Evolutionary conservation across 2,113 vertebrate genomes (phyloP).

Genomic region (Perccottus glenii): DNA sequence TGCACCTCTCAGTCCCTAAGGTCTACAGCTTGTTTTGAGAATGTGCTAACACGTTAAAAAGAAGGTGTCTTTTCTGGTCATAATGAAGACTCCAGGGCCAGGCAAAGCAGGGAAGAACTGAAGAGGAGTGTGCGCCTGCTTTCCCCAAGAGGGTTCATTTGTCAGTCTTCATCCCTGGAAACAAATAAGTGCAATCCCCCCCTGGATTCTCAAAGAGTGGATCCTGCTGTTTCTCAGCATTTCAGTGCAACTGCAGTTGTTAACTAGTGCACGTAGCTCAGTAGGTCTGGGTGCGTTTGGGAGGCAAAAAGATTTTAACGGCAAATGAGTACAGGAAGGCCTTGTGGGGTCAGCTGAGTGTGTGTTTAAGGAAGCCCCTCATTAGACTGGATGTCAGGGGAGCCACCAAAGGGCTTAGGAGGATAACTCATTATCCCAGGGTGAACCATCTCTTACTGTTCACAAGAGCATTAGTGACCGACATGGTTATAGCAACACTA

Average conservation of each 20-base stretch:
- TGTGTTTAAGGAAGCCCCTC: slow-evolving; percentile 53
- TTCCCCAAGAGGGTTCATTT: slow-evolving; percentile 65
- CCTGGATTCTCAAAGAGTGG: slow-evolving; percentile 43
- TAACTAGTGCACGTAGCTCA: slow-evolving; percentile 35
- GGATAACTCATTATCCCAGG: slow-evolving; percentile 63
- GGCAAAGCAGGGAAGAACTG: slow-evolving; percentile 42
- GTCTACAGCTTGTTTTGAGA: slow-evolving; percentile 67
- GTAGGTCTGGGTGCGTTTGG: slow-evolving; percentile 14
- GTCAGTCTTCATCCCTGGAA: slow-evolving; percentile 74
- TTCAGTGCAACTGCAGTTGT: slow-evolving; percentile 34
- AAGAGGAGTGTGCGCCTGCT: slow-evolving; percentile 39
- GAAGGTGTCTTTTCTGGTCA: slow-evolving; percentile 77
- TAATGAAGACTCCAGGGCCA: slow-evolving; percentile 77
- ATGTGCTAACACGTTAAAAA: slow-evolving; percentile 73
- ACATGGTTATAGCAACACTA: slow-evolving; percentile 13
- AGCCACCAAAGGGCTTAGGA: slow-evolving; percentile 33
- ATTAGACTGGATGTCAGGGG: slow-evolving; percentile 62
- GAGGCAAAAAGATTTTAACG: slow-evolving; percentile 44
- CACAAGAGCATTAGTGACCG: slow-evolving; percentile 36
- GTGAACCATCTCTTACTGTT: slow-evolving; percentile 44
- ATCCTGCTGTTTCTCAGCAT: slow-evolving; percentile 49
- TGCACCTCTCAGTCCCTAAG: slow-evolving; percentile 55
- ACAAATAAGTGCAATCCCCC: slow-evolving; percentile 75
- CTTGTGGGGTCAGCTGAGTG: slow-evolving; percentile 58
- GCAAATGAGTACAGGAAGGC: slow-evolving; percentile 18